Evolutionary conservation across 2,113 vertebrate genomes (phyloP).

Genomic region (Arizona elegans): DNA sequence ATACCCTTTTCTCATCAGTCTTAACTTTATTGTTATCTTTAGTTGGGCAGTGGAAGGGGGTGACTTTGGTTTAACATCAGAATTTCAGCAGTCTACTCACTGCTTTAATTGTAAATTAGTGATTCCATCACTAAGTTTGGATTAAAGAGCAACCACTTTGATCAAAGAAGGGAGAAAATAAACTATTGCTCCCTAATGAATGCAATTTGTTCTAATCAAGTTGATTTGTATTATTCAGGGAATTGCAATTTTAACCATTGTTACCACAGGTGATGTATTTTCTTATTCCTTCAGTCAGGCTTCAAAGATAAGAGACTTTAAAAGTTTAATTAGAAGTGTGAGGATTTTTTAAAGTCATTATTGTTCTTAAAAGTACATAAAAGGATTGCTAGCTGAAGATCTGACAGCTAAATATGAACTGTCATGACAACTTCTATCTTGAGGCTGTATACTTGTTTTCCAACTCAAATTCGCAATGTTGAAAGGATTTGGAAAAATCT

Average conservation of each 20-base stretch:
- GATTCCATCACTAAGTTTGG: slow-evolving; percentile 34
- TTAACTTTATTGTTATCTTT: background rate
- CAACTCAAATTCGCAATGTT: slow-evolving; percentile 40
- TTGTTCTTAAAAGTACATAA: slow-evolving; percentile 51
- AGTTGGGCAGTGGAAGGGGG: background rate
- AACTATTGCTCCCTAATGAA: slow-evolving; percentile 53
- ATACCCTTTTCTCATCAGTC: background rate
- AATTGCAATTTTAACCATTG: slow-evolving; percentile 46
- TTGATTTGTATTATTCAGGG: slow-evolving; percentile 47
- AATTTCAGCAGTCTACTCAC: slow-evolving; percentile 3
- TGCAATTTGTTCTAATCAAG: slow-evolving; percentile 46
- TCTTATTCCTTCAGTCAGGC: slow-evolving; percentile 6
- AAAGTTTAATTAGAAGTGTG: slow-evolving; percentile 57
- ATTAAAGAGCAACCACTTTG: slow-evolving; percentile 53
- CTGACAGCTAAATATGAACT: slow-evolving; percentile 45
- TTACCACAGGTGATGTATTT: slow-evolving; percentile 43
- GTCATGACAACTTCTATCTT: slow-evolving; percentile 34
- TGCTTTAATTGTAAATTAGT: slow-evolving; percentile 5
- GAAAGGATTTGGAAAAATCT: slow-evolving; percentile 33
- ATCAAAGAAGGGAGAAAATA: slow-evolving; percentile 40
- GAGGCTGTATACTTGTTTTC: slow-evolving; percentile 46
- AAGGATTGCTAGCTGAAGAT: slow-evolving; percentile 48
- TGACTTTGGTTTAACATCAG: slow-evolving; percentile 9
- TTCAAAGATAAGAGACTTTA: slow-evolving; percentile 60
- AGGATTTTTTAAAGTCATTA: slow-evolving; percentile 4